Evolutionary conservation across 2,888 invertebrate genomes (phyloP), one percentile per base, ranked within the genome.

Genomic region (Dasypolia templi): DNA sequence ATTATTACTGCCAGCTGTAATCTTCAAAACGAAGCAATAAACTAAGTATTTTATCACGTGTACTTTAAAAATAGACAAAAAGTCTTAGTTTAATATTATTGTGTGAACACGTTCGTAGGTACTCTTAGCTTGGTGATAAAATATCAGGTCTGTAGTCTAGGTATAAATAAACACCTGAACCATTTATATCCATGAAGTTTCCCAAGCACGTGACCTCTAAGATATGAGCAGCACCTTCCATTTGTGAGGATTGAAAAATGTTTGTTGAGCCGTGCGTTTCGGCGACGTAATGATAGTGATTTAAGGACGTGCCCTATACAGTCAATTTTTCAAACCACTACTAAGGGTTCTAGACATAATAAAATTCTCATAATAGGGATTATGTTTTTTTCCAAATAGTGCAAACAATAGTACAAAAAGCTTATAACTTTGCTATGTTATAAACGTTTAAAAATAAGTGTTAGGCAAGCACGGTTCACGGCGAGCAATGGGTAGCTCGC

Each of bases 261-360:
- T 89, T 86, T 88, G 88, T 84, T 89, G 88, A 90, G 89, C 89
- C 89, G 75, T 88, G 83, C 89, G 88, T 90, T 91, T 88, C 88
- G 87, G 82, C 76, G 84, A 82, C 85, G 89, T 91, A 92, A 93
- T 92, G 91, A 85, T 82, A 81, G 92, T 88, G 89, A 93, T 93
- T 91, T 93, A 89, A 86, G 87, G 86, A 93, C 92, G 93, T 91
- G 91, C 88, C 86, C 64, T 77, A 83, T 83, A 84, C 83, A 81
- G 74, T 64, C 85, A 78, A 79, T 77, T 39, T n/a, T 49, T 46
- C 44, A 46, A 19, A 51, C 88, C 84, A 82, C 84, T 90, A 91
- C 89, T 82, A 84, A 11, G 11, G 46, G 69, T 62, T 66, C 32
- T 59, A 49, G 63, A 72, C n/a, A 51, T 46, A 29, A 29, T 29